Base-by-base conservation (phyloP, 64 coral and sea anemone species). In the Exaiptasia diaphana region DNA sequence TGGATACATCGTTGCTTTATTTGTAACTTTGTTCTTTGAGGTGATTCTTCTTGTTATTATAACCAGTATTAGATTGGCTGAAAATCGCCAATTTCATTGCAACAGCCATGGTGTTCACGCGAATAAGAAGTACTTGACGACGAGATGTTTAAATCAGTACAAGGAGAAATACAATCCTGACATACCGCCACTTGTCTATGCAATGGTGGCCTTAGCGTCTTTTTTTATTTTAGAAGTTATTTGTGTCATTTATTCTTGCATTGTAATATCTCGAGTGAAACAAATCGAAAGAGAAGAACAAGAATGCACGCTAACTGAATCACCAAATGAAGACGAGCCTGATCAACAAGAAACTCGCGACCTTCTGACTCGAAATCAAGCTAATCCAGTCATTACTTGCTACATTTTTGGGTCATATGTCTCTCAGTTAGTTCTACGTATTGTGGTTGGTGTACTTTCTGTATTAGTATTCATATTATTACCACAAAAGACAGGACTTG, bases 331-430 rank as follows among this genome's bases (percentile, higher is more conserved):
- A n/a, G n/a, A n/a, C n/a, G n/a, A n/a, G n/a, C n/a, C n/a, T n/a
- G n/a, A n/a, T n/a, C n/a, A n/a, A n/a, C n/a, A 3, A 65, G 71
- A 67, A 82, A 82, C 30, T 63, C 79, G 50, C 79, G 64, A 20
- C 80, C 80, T 39, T 18, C 61, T 24, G 44, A 29, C 4, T 68
- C 10, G 71, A 64, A 28, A 37, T n/a, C n/a, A n/a, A n/a, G n/a
- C n/a, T n/a, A n/a, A n/a, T n/a, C n/a, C n/a, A n/a, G n/a, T n/a
- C n/a, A n/a, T n/a, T n/a, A 71, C 80, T 83, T 65, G 80, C 28
- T 23, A 49, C 53, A 21, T 83, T 36, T 72, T 83, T 34, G 14
- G 0, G 22, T 21, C 37, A 46, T 87, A 87, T 70, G 22, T 87
- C 41, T 23, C 49, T 40, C 85, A 87, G 18, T 74, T 87, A 3